These are phyloP conservation scores for Hetaerina titia DNA, from an alignment of 2,888 invertebrate species.

Conservation along the genomic window DNA sequence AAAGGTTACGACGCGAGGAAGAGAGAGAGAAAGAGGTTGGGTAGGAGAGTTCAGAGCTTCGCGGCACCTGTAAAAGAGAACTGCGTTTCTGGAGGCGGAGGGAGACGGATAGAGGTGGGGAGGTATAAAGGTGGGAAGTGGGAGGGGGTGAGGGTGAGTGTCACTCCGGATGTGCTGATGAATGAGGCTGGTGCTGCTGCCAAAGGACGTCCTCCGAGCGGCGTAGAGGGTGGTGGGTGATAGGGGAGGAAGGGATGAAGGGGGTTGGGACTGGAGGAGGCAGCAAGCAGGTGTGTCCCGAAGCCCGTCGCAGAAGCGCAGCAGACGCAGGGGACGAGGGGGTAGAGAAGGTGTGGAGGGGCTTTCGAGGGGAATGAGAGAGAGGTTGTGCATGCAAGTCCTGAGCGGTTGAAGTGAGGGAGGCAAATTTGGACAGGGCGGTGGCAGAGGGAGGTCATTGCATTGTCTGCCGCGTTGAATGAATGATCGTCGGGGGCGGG, in stretches of 20 bases:
- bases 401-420: not conserved
- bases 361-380: not conserved
- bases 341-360: not conserved
- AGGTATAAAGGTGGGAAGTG: not conserved
- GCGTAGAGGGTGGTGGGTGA: not conserved
- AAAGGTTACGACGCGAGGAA: not conserved
- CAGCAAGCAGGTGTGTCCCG: conserved; percentile 32
- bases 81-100: not conserved
- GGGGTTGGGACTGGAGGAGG: not conserved
- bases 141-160: not conserved
- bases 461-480: conserved; percentile 7
- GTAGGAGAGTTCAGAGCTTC: not conserved
- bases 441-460: conserved; percentile 19
- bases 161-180: conserved; percentile 62
- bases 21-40: not conserved
- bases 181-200: conserved; percentile 55
- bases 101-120: not conserved
- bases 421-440: conserved; percentile 15
- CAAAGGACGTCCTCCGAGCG: not conserved
- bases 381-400: not conserved
- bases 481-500: not conserved
- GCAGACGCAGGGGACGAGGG: not conserved
- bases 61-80: conserved; percentile 48
- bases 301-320: conserved; percentile 12
- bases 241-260: not conserved